Percentiles rank a stretch among this genome's conserved stretches.
Conservation (phyloP, 2,113 vertebrate species). For the Brachypodius melanocephalos region DNA sequence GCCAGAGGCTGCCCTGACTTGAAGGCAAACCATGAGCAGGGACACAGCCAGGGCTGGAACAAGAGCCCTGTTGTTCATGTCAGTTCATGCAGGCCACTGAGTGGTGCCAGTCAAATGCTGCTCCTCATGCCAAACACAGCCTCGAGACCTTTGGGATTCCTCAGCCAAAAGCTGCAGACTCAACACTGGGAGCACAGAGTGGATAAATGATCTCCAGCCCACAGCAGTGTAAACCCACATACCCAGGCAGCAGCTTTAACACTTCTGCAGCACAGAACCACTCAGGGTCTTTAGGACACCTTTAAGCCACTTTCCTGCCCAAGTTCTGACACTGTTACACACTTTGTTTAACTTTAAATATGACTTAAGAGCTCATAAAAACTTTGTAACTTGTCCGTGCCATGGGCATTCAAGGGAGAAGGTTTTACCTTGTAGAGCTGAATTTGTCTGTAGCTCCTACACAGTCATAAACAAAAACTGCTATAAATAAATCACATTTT, state of each 20-base stretch:
- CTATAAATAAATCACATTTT: neutral
- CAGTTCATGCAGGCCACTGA: rapidly evolving
- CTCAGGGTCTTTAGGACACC: neutral
- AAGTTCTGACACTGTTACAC: rapidly evolving
- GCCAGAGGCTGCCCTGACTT: neutral
- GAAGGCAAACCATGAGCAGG: rapidly evolving
- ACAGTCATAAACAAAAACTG: neutral
- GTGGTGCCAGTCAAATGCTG: rapidly evolving
- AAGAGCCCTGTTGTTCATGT: neutral
- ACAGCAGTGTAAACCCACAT: rapidly evolving
- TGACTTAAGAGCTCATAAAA: neutral
- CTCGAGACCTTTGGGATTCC: neutral
- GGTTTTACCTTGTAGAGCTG: neutral
- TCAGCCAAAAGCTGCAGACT: neutral
- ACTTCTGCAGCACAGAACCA: neutral
- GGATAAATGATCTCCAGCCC: neutral
- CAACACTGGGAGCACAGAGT: neutral
- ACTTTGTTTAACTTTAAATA: neutral
- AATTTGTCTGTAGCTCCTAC: neutral
- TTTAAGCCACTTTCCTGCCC: neutral
- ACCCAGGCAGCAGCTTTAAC: neutral
- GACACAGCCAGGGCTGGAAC: neutral
- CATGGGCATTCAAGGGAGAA: neutral
- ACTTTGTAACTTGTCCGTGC: neutral
- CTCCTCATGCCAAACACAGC: neutral